Evolutionary conservation across 2,113 vertebrate genomes (phyloP).

Genomic region (Amblyopsis rosae): DNA sequence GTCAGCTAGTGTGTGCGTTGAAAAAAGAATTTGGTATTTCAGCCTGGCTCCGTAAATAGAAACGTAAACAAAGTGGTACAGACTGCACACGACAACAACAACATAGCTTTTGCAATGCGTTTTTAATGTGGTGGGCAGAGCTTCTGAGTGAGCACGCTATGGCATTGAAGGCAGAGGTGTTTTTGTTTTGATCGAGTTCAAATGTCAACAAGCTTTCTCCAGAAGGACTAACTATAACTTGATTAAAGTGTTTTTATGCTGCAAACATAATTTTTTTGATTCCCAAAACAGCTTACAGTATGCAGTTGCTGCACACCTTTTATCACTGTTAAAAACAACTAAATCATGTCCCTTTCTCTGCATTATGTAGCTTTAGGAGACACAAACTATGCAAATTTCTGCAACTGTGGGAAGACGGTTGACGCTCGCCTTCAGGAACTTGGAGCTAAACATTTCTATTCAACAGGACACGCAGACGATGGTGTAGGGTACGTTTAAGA

Average conservation of each 20-base stretch:
- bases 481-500: conserved; percentile 84
- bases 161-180: too few species aligned
- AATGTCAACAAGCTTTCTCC: too few species aligned
- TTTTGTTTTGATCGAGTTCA: too few species aligned
- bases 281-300: not conserved
- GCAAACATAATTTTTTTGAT: too few species aligned
- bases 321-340: conserved; percentile 13
- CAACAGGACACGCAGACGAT: conserved; percentile 91
- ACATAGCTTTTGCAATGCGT: not conserved
- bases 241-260: too few species aligned
- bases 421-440: conserved; percentile 87
- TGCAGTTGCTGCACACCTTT: conserved; percentile 6
- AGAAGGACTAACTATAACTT: not conserved
- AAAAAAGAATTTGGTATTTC: too few species aligned
- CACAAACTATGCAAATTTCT: conserved; percentile 93
- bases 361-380: conserved; percentile 87
- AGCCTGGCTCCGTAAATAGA: too few species aligned
- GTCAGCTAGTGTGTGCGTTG: too few species aligned
- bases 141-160: too few species aligned
- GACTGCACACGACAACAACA: too few species aligned
- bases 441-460: conserved; percentile 87
- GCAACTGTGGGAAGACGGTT: conserved; percentile 95
- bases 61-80: too few species aligned
- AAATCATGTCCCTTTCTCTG: conserved; percentile 25
- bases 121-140: not conserved